phyloP scores from a whole-genome alignment of 2,888 invertebrate species.

The Nomada fucata region DNA sequence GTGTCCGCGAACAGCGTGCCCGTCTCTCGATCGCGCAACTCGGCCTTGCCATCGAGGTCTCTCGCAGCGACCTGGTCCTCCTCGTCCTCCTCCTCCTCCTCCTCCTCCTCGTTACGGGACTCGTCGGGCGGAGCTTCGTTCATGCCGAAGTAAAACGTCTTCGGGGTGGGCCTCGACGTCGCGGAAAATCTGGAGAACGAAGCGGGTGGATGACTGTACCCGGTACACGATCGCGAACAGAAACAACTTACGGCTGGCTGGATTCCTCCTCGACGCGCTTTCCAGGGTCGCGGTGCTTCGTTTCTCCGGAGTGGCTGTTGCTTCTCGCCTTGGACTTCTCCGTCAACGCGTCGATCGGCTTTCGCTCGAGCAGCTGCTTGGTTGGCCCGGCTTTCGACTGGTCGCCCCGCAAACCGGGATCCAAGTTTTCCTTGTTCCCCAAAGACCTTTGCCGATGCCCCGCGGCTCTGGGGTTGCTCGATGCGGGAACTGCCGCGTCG shows the following conservation, averaged over 20 bases:
- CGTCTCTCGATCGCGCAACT: slow-evolving; percentile 59
- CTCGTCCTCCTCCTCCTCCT: not conserved
- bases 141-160: slow-evolving; percentile 93
- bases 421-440: slow-evolving; percentile 68
- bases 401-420: slow-evolving; percentile 67
- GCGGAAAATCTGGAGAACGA: slow-evolving; percentile 67
- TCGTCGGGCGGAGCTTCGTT: slow-evolving; percentile 84
- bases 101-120: slow-evolving; percentile 42
- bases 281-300: slow-evolving; percentile 35
- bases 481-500: no score
- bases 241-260: slow-evolving; percentile 79
- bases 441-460: not conserved
- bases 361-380: slow-evolving; percentile 52
- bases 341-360: slow-evolving; percentile 62
- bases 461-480: no score
- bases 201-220: no score
- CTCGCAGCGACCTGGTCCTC: slow-evolving; percentile 53
- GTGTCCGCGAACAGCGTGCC: slow-evolving; percentile 46
- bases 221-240: not conserved
- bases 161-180: slow-evolving; percentile 82
- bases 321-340: slow-evolving; percentile 66
- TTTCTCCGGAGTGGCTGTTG: slow-evolving; percentile 59
- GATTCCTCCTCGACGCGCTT: slow-evolving; percentile 63
- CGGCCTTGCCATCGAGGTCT: slow-evolving; percentile 62
- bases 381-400: slow-evolving; percentile 54